Conservation (phyloP, 1,140 invertebrate genomes). For the Heliconius nattereri region DNA sequence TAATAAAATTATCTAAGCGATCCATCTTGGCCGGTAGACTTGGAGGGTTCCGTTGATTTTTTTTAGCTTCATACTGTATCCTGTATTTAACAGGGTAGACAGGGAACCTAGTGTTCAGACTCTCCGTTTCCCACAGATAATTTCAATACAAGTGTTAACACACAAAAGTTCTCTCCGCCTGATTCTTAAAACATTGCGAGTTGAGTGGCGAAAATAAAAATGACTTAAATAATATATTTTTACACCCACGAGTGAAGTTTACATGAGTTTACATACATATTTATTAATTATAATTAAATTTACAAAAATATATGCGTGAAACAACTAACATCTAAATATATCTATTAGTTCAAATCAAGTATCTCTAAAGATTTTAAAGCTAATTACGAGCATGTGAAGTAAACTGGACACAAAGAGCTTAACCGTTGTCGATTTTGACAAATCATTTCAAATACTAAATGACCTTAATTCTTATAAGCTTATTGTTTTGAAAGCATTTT, state of each 20-base stretch:
- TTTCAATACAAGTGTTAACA: no score
- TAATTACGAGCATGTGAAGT: slow-evolving; percentile 29
- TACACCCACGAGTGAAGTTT: no score
- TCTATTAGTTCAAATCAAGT: neutral
- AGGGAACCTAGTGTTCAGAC: neutral
- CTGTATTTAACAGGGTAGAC: no score
- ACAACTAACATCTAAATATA: no score
- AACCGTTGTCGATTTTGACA: slow-evolving; percentile 29
- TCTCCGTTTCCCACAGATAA: no score
- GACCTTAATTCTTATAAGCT: slow-evolving; percentile 27
- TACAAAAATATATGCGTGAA: no score
- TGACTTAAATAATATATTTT: no score
- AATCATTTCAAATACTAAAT: slow-evolving; percentile 25
- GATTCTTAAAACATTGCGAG: no score
- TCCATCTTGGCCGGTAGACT: slow-evolving; percentile 20
- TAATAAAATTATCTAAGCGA: slow-evolving; percentile 38
- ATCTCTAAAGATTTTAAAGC: slow-evolving; percentile 21
- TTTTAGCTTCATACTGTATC: neutral
- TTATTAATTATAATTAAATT: no score
- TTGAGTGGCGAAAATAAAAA: no score
- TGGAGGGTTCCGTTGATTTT: slow-evolving; percentile 14
- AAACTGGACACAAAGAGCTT: slow-evolving; percentile 4
- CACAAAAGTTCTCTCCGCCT: no score
- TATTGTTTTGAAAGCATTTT: slow-evolving; percentile 21
- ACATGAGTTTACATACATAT: no score